These are phyloP conservation scores for Drosophila differens DNA, from an alignment of 2,888 invertebrate species.

Conservation along the genomic window DNA sequence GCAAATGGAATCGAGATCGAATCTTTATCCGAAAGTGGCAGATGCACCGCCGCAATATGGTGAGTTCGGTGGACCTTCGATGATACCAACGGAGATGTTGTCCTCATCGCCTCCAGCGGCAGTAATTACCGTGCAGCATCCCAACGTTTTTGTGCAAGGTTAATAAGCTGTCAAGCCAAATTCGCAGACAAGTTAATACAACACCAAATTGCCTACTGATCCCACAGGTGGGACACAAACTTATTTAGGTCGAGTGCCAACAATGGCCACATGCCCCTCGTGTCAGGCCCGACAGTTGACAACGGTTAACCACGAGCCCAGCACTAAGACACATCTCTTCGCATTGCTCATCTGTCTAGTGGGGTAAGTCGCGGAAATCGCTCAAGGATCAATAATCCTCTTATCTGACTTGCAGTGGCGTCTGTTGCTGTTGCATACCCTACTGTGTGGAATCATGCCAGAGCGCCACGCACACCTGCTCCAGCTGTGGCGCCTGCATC, in stretches of 20 bases:
- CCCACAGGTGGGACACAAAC: conserved; percentile 13
- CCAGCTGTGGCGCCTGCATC: conserved; percentile 73
- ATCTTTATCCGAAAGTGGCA: conserved; percentile 33
- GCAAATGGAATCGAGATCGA: conserved; percentile 46
- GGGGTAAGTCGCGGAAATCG: conserved; percentile 43
- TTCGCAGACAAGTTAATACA: neutral
- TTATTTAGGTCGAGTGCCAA: conserved; percentile 53
- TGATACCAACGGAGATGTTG: conserved; percentile 34
- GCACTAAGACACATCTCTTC: conserved; percentile 73
- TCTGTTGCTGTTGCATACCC: conserved; percentile 76
- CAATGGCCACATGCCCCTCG: conserved; percentile 67
- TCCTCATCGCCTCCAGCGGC: conserved; percentile 6
- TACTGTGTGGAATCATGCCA: conserved; percentile 78
- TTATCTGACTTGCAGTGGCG: conserved; percentile 39
- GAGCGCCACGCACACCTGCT: conserved; percentile 77
- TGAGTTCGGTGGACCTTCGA: conserved; percentile 36
- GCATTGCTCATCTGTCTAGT: conserved; percentile 65
- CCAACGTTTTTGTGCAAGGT: conserved; percentile 47
- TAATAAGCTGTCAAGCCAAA: neutral
- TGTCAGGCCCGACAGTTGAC: conserved; percentile 65
- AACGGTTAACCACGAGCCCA: conserved; percentile 52
- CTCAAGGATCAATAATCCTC: neutral
- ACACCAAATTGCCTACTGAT: neutral
- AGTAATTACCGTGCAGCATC: conserved; percentile 41
- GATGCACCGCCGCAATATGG: conserved; percentile 48